Percentiles rank a stretch among this genome's conserved stretches.
Evolutionary conservation across 2,797 vertebrate species (phyloP).

Genomic region (Catharus ustulatus): DNA sequence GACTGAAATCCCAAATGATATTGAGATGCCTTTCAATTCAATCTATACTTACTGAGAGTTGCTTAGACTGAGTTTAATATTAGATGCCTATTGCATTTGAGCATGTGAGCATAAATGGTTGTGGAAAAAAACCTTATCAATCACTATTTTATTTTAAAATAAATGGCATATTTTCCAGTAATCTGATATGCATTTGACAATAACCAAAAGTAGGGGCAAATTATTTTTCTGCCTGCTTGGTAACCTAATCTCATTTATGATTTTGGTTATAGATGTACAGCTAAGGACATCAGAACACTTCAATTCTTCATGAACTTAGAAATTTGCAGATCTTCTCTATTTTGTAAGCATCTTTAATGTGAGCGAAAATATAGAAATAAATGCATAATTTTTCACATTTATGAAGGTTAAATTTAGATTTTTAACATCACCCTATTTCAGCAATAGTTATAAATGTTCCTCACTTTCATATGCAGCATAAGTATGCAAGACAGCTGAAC

Average conservation of each 20-base stretch:
- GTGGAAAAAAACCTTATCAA: background rate
- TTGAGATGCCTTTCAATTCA: background rate
- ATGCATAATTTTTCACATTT: background rate
- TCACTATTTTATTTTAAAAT: background rate
- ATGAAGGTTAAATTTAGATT: slow-evolving; percentile 7
- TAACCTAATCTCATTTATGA: background rate
- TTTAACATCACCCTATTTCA: background rate
- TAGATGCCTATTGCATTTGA: background rate
- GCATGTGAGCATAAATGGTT: background rate
- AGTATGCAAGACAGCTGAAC: background rate
- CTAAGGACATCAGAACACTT: background rate
- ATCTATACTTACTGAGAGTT: background rate
- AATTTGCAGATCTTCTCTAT: background rate
- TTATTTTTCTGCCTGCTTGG: background rate
- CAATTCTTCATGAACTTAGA: background rate
- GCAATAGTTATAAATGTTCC: background rate
- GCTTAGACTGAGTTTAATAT: background rate
- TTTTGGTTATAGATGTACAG: background rate
- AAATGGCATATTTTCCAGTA: background rate
- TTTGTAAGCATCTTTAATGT: background rate
- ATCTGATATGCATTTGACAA: background rate
- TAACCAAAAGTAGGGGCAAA: background rate
- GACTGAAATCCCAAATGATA: background rate
- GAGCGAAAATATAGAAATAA: background rate
- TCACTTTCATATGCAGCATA: background rate